These are phyloP conservation scores for Lagodon rhomboides DNA, from an alignment of 2,797 vertebrate genomes.

Conservation along the genomic window DNA sequence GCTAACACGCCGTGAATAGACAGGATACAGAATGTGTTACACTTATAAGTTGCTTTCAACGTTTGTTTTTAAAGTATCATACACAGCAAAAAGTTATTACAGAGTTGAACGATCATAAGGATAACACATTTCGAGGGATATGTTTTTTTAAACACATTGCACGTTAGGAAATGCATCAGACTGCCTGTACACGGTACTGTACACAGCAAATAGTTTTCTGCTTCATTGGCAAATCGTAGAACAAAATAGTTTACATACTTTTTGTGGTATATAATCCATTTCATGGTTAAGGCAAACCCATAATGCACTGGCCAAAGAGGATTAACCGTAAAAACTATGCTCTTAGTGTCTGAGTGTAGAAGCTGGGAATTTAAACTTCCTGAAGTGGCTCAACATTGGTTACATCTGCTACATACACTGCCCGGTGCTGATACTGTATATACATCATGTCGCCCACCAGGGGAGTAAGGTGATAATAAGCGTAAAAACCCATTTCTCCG, in stretches of 20 bases:
- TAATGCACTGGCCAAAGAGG: conserved; percentile 78
- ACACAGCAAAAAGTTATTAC: conserved; percentile 75
- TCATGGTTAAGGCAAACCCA: conserved; percentile 82
- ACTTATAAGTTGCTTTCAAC: conserved; percentile 87
- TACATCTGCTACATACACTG: conserved; percentile 83
- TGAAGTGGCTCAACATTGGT: conserved; percentile 75
- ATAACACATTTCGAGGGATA: conserved; percentile 82
- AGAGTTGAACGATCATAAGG: conserved; percentile 79
- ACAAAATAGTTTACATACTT: conserved; percentile 80
- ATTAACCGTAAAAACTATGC: conserved; percentile 65
- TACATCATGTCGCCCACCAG: conserved; percentile 75
- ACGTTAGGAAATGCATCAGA: conserved; percentile 76
- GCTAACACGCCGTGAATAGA: conserved; percentile 86
- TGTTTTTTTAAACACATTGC: conserved; percentile 72
- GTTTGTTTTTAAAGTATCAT: conserved; percentile 84
- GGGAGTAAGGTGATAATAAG: conserved; percentile 67
- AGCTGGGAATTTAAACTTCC: conserved; percentile 70
- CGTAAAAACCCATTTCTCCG: conserved; percentile 51
- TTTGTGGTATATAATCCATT: conserved; percentile 74
- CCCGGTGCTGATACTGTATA: conserved; percentile 69
- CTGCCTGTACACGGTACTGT: conserved; percentile 74
- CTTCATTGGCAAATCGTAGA: conserved; percentile 79
- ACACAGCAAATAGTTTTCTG: conserved; percentile 74
- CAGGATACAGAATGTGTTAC: conserved; percentile 93
- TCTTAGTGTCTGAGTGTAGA: conserved; percentile 66